These are phyloP conservation scores for Bathynomus jamesi DNA, from an alignment of 1,140 invertebrate species.

Conservation along the genomic window DNA sequence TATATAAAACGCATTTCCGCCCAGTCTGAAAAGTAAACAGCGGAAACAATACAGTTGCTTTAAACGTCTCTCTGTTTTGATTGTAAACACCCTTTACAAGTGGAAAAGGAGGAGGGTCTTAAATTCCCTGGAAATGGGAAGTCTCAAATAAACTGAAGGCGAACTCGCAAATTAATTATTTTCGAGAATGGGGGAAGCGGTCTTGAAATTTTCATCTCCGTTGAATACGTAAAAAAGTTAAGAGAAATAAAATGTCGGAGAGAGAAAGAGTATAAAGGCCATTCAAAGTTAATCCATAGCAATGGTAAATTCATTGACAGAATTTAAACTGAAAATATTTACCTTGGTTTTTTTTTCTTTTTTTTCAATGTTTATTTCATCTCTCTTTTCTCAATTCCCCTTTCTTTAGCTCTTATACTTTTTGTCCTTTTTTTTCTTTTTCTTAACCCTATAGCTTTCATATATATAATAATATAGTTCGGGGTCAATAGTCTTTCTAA, in stretches of 20 bases:
- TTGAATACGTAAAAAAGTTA: neutral
- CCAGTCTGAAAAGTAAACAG: neutral
- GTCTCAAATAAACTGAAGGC: neutral
- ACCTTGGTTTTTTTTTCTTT: neutral
- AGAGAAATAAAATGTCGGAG: neutral
- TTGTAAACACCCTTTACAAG: neutral
- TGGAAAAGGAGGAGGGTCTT: neutral
- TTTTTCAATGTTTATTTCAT: neutral
- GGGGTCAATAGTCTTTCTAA: neutral
- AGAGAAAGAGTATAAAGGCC: neutral
- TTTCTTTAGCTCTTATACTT: neutral
- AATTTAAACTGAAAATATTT: too few relatives aligned
- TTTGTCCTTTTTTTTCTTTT: neutral
- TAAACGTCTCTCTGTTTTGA: neutral
- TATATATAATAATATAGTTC: neutral
- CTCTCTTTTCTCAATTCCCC: neutral
- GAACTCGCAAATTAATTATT: neutral
- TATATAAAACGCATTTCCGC: neutral
- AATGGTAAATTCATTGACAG: neutral
- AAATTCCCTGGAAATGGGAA: neutral
- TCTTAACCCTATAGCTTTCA: neutral
- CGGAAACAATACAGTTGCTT: conserved; percentile 1
- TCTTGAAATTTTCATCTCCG: neutral
- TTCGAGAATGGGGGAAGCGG: neutral
- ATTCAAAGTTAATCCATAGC: neutral